phyloP scores from a whole-genome alignment of 1,140 invertebrate genomes.

The Zophobas atratus region DNA sequence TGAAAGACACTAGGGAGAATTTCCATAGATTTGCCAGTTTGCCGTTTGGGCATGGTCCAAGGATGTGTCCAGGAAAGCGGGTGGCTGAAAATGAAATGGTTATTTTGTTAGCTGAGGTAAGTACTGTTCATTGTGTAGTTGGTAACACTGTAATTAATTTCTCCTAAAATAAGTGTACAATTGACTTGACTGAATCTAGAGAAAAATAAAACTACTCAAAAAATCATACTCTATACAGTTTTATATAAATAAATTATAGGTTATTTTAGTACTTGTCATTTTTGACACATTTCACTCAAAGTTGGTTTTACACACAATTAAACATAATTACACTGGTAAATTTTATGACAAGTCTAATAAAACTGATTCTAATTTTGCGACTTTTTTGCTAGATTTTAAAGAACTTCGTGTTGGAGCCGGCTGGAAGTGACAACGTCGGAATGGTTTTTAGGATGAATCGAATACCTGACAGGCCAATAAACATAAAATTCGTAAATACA shows the following conservation, averaged over 20 bases:
- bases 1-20: conserved; percentile 63
- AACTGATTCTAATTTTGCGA: conserved; percentile 30
- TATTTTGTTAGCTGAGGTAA: conserved; percentile 74
- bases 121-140: conserved; percentile 9
- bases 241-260: too few relatives aligned
- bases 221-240: too few relatives aligned
- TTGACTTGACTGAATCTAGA: too few relatives aligned
- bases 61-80: conserved; percentile 85
- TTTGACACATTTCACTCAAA: too few relatives aligned
- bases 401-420: conserved; percentile 49
- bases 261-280: too few relatives aligned
- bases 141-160: too few relatives aligned
- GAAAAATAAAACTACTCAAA: too few relatives aligned
- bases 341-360: background rate
- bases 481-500: conserved; percentile 62
- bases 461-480: conserved; percentile 61
- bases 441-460: conserved; percentile 65
- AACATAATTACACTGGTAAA: too few relatives aligned
- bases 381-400: conserved; percentile 55
- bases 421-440: conserved; percentile 51
- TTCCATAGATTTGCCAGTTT: conserved; percentile 81
- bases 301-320: too few relatives aligned
- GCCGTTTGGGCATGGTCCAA: conserved; percentile 85
- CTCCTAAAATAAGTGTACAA: too few relatives aligned
- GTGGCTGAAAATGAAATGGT: conserved; percentile 86